phyloP scores from a whole-genome alignment of 2,113 vertebrate species.

The Malurus cyaneus region DNA sequence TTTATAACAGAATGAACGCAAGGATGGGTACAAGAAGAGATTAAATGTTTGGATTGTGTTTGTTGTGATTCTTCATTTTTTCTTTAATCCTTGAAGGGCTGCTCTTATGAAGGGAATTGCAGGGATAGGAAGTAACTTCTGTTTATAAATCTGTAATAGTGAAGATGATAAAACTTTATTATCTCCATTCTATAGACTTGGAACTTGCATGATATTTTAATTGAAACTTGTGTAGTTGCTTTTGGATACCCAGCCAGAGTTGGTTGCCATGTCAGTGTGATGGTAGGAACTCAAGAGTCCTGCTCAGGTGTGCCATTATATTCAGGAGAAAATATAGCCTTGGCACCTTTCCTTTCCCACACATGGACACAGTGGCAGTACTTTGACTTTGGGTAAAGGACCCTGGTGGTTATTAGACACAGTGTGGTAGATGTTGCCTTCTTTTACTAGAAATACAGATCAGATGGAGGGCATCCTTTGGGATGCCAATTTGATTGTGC shows the following conservation, averaged over 20 bases:
- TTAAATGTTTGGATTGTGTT: not conserved
- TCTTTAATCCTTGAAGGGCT: not conserved
- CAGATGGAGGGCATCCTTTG: not conserved
- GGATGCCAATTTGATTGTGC: not conserved
- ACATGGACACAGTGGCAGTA: rapidly evolving
- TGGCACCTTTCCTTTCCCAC: not conserved
- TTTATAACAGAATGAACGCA: not conserved
- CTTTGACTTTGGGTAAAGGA: not conserved
- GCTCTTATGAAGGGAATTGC: not conserved
- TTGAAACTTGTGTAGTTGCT: not conserved
- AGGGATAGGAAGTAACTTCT: not conserved
- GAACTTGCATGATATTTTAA: not conserved
- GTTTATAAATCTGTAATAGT: not conserved
- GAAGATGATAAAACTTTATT: not conserved
- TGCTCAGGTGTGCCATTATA: not conserved
- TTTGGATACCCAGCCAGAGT: not conserved
- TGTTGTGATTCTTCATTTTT: not conserved
- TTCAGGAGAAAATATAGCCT: not conserved
- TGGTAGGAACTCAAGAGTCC: not conserved
- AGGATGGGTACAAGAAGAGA: not conserved
- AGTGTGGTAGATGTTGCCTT: not conserved
- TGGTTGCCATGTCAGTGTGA: not conserved
- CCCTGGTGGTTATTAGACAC: not conserved
- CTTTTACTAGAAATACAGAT: not conserved
- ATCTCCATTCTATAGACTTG: not conserved